phyloP scores from a whole-genome alignment of 2,888 invertebrate genomes.

The Pyrochroa serraticornis region DNA sequence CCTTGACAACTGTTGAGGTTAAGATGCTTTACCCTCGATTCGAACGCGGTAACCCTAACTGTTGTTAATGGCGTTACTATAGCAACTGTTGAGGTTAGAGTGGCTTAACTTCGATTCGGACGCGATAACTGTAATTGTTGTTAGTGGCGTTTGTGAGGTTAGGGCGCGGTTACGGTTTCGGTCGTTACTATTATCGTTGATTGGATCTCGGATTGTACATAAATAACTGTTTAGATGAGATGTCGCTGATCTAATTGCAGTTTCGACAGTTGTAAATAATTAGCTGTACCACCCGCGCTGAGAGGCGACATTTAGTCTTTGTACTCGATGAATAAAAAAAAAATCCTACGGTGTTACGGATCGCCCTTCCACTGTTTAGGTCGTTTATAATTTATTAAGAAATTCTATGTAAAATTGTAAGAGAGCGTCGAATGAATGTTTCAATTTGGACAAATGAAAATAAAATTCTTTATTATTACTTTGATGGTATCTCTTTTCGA shows the following conservation, averaged over 20 bases:
- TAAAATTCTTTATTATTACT: conserved; percentile 16
- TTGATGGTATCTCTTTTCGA: too few relatives aligned
- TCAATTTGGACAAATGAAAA: conserved; percentile 32
- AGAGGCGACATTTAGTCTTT: conserved; percentile 10
- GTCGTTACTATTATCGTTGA: conserved; percentile 4
- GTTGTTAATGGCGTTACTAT: too few relatives aligned
- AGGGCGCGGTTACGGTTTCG: too few relatives aligned
- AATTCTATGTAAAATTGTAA: conserved; percentile 24
- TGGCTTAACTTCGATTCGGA: too few relatives aligned
- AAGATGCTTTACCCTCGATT: too few relatives aligned
- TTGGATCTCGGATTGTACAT: conserved; percentile 9
- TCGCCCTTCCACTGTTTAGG: conserved; percentile 15
- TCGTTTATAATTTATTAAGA: conserved; percentile 29
- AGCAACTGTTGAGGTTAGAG: too few relatives aligned
- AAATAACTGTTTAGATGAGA: conserved; percentile 14
- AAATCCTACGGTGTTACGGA: conserved; percentile 12
- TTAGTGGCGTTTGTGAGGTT: too few relatives aligned
- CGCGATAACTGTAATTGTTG: too few relatives aligned
- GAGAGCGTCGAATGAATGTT: conserved; percentile 30
- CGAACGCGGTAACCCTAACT: too few relatives aligned
- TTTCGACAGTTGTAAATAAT: conserved; percentile 14
- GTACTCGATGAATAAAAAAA: conserved; percentile 16
- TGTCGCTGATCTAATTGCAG: too few relatives aligned
- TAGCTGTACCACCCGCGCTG: conserved; percentile 3
- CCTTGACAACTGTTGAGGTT: too few relatives aligned